phyloP scores from a whole-genome alignment of 2,113 vertebrate genomes.

The Castor canadensis region DNA sequence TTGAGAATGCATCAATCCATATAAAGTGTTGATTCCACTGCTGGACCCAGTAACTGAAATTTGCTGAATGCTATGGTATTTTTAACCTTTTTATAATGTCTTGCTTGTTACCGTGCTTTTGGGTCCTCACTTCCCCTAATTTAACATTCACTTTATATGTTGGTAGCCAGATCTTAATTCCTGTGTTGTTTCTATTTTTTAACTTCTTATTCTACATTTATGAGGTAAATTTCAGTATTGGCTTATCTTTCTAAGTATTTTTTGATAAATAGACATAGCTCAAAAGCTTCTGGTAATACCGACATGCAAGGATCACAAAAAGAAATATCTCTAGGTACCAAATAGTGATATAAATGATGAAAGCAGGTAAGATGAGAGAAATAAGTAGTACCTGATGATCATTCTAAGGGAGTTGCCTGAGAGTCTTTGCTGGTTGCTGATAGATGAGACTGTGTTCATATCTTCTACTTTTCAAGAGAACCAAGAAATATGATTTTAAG shows the following conservation, averaged over 20 bases:
- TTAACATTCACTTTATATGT: not conserved
- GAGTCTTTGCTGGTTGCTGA: not conserved
- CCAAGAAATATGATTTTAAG: not conserved
- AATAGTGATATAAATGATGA: not conserved
- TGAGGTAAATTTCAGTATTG: not conserved
- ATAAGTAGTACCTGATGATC: not conserved
- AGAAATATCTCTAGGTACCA: not conserved
- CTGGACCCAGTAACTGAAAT: not conserved
- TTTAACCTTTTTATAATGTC: not conserved
- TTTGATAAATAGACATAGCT: not conserved
- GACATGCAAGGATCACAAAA: not conserved
- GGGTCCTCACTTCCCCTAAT: not conserved
- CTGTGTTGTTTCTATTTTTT: slow-evolving; percentile 18
- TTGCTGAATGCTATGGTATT: not conserved
- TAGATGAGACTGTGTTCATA: not conserved
- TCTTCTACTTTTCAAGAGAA: slow-evolving; percentile 8
- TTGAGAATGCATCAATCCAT: not conserved
- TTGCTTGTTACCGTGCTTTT: not conserved
- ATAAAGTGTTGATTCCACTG: not conserved
- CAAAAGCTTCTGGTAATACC: not conserved
- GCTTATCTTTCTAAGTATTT: not conserved
- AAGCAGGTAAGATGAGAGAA: not conserved
- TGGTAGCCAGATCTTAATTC: not conserved
- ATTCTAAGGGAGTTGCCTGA: not conserved
- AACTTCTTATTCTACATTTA: slow-evolving; percentile 31